Evolutionary conservation across 2,113 vertebrate species (phyloP), one percentile per base, ranked within the genome.

Genomic region (Channa argus): DNA sequence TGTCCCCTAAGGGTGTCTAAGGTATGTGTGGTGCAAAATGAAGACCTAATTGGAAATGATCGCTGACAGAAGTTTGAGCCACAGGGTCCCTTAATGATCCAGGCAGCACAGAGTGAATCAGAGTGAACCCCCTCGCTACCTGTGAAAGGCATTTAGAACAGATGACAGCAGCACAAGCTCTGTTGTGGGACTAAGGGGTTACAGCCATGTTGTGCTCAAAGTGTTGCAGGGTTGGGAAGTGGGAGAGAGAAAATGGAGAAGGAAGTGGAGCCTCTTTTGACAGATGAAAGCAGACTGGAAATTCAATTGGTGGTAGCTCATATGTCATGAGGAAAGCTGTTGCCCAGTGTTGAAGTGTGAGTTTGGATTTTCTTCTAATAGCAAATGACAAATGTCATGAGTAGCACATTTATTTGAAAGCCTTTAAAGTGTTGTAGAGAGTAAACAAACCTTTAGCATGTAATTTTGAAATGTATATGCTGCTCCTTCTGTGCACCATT

Each of bases 31-130:
- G 52, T 76, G 78, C 85, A 80, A 88, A 89, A 82, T 79, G 82
- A 81, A 89, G 77, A 60, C 70, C 75, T 92, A 90, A 91, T 91
- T 91, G 86, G 89, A 90, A 87, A 92, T 89, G 86, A 92, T 92
- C 46, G 67, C 77, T 84, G 86, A 86, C 86, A 90, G 90, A 87
- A 85, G 86, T 77, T 68, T 50, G 68, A 79, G 86, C 77, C 86
- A 76, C 74, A 65, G 55, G 82, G 67, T 84, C 90, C 84, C 83
- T 79, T 89, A 89, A 91, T 88, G 84, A 87, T 87, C 63, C 85
- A 79, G 75, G 75, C 78, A 72, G 67, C 63, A 39, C 59, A 64
- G 39, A 41, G 39, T 59, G 70, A 72, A 87, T 91, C 87, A 76
- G 74, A 76, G 65, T 3, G 46, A 69, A n/a, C 41, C 71, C 50